Percentiles rank a stretch among this genome's conserved stretches.
Evolutionary conservation across 2,113 vertebrate genomes (phyloP).

Genomic region (Colaptes auratus): DNA sequence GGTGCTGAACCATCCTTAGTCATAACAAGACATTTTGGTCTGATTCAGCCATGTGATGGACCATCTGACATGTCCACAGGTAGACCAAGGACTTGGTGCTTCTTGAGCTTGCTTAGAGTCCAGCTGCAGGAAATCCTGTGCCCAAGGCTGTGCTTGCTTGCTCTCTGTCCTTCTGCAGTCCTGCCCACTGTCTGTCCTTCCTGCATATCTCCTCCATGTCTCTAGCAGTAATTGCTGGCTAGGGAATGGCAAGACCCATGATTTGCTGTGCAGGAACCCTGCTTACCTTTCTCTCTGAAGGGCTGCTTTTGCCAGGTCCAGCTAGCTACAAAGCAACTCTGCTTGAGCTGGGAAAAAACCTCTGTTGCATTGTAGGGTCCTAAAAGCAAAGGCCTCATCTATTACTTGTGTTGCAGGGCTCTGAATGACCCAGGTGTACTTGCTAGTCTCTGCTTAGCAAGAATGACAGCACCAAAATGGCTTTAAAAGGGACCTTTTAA

Average conservation of each 20-base stretch:
- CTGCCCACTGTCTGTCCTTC: not conserved
- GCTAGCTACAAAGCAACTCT: not conserved
- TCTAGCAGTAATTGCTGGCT: not conserved
- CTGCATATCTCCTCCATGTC: not conserved
- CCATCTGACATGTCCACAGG: not conserved
- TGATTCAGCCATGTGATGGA: not conserved
- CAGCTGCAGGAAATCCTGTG: not conserved
- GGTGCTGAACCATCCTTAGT: not conserved
- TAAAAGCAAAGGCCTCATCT: not conserved
- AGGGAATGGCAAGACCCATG: too few species aligned
- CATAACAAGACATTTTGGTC: fast-evolving
- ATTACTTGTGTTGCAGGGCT: not conserved
- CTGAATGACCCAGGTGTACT: not conserved
- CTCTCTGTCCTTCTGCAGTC: not conserved
- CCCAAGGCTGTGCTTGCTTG: fast-evolving
- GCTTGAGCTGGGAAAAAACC: not conserved
- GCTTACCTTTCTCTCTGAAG: not conserved
- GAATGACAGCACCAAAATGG: not conserved
- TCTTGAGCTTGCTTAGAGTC: not conserved
- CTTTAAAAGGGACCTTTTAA: not conserved
- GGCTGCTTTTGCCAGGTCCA: not conserved
- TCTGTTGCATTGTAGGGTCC: not conserved
- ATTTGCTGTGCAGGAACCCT: not conserved
- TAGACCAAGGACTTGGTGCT: not conserved
- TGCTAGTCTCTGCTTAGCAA: not conserved